Evolutionary conservation across 2,888 invertebrate species (phyloP), one percentile per base, ranked within the genome.

Genomic region (Drosophila leonis): DNA sequence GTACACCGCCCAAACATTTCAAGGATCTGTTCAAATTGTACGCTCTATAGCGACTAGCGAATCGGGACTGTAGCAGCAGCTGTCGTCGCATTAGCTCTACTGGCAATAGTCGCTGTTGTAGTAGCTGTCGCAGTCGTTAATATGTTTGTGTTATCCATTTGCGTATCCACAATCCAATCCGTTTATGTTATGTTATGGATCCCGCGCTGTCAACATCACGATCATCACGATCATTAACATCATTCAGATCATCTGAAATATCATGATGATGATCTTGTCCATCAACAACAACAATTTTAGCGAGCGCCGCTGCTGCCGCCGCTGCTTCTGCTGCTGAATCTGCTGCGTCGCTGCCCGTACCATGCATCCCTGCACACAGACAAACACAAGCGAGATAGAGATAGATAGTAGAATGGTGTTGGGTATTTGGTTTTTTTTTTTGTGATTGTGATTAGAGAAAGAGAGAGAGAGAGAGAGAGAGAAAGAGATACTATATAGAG

Each of bases 361-460:
- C 87, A 88, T 93, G 88, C 93, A 93, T 93, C 93, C 94, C 94
- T 94, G 94, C 94, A 94, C 94, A 94, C 94, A 94, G 94, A 94
- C 94, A 94, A 94, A 94, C 94, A 94, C 94, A 94, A 94, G 93
- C 94, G 94, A 94, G 92, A 93, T 92, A 91, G 89, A 89, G 80
- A 86, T 83, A 87, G 85, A 87, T 89, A 87, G 86, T 84, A 89
- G 86, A 86, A 79, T 78, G 84, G 86, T 84, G 80, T 89, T 90
- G 84, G 81, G 87, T 85, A 64, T 72, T 72, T 65, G 57, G 64
- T 67, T 48, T 49, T 57, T 78, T 31, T 57, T 79, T 82, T 71
- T 70, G 66, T 74, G 77, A 73, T 78, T 69, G 63, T 76, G 81
- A 80, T 72, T 80, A 86, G 75, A 70, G 29, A 61, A 41, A 64